Evolutionary conservation across 2,797 vertebrate species (phyloP), one percentile per base, ranked within the genome.

Genomic region (Otolemur crassicaudatus): DNA sequence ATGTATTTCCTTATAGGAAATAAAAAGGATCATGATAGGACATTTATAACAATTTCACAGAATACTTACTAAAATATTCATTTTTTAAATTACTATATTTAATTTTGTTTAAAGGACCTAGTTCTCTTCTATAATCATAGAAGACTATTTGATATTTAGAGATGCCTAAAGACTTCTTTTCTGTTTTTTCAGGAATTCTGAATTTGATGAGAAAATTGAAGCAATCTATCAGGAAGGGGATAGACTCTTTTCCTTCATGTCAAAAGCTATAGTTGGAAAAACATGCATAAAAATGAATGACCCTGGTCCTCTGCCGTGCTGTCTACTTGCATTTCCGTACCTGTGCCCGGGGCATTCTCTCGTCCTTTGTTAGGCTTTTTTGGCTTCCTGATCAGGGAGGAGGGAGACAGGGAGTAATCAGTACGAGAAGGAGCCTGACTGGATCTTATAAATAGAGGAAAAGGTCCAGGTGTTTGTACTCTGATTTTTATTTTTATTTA

Each of bases 121-220:
- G 2, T 83, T 83, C 13, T 67, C 19, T 89, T 11, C 22, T 4
- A 65, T 17, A 73, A 23, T 80, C 19, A 75, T 61, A 12, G 31
- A 80, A 67, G 34, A 56, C 27, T 87, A 10, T 67, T 95, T 87
- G n/a, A 83, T 67, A 77, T 84, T 72, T 69, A 61, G 69, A 83
- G 34, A 23, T 37, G 75, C 10, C 67, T 49, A 63, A 56, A 58
- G 46, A 87, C 61, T 22, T 46, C 22, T 53, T 79, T 56, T 19
- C 49, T 56, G 20, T 34, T 46, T 60, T 8, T 34, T 3, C 27
- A 31, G 49, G 40, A 76, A 77, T 37, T 60, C 10, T 91, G 46
- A 85, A 75, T 70, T 91, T 89, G 37, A 61, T 83, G 72, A 80
- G 27, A 95, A 90, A 65, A 72, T 91, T 22, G 29, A 87, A 87